Evolutionary conservation across 2,888 invertebrate species (phyloP).

Genomic region (Pseudeuparius sepicola): DNA sequence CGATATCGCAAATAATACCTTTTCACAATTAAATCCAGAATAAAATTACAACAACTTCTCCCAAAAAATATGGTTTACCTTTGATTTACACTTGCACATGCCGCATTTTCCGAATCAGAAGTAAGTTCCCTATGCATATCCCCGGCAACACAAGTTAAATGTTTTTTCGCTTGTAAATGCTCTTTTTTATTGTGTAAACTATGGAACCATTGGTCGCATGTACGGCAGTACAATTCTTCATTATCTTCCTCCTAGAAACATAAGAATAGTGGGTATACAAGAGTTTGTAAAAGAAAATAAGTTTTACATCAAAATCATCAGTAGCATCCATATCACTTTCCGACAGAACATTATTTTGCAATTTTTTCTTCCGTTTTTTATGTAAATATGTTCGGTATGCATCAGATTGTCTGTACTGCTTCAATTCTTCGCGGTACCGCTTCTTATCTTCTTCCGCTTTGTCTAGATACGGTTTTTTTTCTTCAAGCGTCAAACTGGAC

Average conservation of each 20-base stretch:
- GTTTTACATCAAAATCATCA: constrained; percentile 42
- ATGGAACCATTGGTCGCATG: constrained; percentile 50
- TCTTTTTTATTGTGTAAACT: constrained; percentile 49
- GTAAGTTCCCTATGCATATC: constrained; percentile 36
- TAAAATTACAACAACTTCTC: not conserved
- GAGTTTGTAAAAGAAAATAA: constrained; percentile 3
- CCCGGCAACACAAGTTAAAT: constrained; percentile 40
- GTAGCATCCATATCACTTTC: constrained; percentile 45
- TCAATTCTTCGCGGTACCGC: constrained; percentile 44
- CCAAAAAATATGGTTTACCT: constrained; percentile 4
- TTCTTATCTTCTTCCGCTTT: constrained; percentile 48
- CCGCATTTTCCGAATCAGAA: constrained; percentile 25
- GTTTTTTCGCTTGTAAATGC: constrained; percentile 47
- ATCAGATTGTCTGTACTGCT: constrained; percentile 45
- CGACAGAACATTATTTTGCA: constrained; percentile 38
- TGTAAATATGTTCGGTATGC: constrained; percentile 45
- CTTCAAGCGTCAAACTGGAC: constrained; percentile 43
- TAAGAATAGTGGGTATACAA: not conserved
- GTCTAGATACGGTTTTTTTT: constrained; percentile 46
- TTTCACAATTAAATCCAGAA: constrained; percentile 6
- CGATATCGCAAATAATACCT: too few species aligned
- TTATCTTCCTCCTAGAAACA: constrained; percentile 43
- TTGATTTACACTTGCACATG: constrained; percentile 13
- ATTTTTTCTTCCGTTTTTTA: constrained; percentile 40
- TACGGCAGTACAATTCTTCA: constrained; percentile 46